Evolutionary conservation across 2,113 vertebrate genomes (phyloP).

Genomic region (Poeciliopsis occidentalis): DNA sequence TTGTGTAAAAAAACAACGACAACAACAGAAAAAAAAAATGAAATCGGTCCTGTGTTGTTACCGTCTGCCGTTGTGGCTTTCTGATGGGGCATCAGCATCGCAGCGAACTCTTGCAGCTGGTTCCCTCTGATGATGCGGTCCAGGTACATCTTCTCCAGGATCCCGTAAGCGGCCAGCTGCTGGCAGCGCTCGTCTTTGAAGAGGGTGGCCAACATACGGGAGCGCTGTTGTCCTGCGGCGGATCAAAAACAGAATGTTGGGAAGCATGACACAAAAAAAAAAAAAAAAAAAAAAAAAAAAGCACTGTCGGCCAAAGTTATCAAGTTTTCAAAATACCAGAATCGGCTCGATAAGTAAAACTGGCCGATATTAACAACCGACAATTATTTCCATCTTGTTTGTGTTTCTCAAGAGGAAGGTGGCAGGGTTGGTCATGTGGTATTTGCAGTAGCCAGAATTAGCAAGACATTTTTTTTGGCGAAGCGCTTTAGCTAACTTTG

Average conservation of each 20-base stretch:
- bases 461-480: no score
- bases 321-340: no score
- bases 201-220: conserved; percentile 96
- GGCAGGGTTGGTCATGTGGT: no score
- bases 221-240: conserved; percentile 92
- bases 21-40: neutral
- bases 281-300: no score
- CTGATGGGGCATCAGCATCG: conserved; percentile 98
- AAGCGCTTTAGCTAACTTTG: no score
- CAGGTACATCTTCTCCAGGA: conserved; percentile 98
- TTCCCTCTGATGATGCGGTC: conserved; percentile 98
- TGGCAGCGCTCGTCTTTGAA: conserved; percentile 99
- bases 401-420: no score
- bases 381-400: no score
- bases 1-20: neutral
- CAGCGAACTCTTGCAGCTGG: conserved; percentile 96
- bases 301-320: no score
- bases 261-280: no score
- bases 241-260: neutral
- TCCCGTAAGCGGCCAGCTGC: conserved; percentile 96
- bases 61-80: conserved; percentile 98
- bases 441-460: no score
- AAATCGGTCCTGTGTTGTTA: conserved; percentile 50
- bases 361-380: no score
- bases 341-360: no score